Base-by-base conservation (phyloP, 2,888 invertebrate genomes). In the Ectemnius continuus region DNA sequence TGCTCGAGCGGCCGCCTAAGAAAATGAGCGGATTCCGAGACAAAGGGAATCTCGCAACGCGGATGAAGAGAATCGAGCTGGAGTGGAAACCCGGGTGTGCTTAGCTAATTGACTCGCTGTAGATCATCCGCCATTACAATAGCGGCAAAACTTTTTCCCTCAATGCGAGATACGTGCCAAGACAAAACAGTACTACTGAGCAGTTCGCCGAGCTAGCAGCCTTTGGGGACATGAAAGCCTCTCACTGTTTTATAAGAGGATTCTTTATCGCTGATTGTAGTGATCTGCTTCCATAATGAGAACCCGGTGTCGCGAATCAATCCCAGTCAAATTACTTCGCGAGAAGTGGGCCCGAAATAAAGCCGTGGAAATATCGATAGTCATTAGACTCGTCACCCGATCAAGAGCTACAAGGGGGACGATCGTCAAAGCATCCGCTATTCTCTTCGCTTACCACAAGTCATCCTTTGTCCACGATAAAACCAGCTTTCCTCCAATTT, bases 241-340 rank as follows among this genome's bases (percentile, higher is more conserved):
- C 46, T 20, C 65, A 26, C 36, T 48, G 60, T 66, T 47, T 47
- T 61, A 56, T 64, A 64, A 73, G 26, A 47, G 67, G 57, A 73
- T 70, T 73, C 69, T 70, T 57, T 45, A 63, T 64, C 67, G 67
- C 46, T 28, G 47, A 67, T 46, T 63, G 46, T 36, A 36, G 36
- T 46, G 61, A 56, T 57, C 47, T 2, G 18, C 57, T 11, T 58
- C 45, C 46, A 20, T 68, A 67, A 68, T 26, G 46, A 72, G 60
- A 59, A 13, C 26, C 36, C 28, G 14, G 57, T 8, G 45, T 46
- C 36, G 56, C 16, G 28, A 68, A 64, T 18, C 18, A 47, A 68
- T 64, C 67, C 46, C 61, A 64, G 68, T 14, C 20, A 57, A 52
- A 57, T 61, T 18, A 46, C 16, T 61, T 26, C 18, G 47, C 61